Base-by-base conservation (phyloP, 2,797 vertebrate genomes). In the Liasis olivaceus region DNA sequence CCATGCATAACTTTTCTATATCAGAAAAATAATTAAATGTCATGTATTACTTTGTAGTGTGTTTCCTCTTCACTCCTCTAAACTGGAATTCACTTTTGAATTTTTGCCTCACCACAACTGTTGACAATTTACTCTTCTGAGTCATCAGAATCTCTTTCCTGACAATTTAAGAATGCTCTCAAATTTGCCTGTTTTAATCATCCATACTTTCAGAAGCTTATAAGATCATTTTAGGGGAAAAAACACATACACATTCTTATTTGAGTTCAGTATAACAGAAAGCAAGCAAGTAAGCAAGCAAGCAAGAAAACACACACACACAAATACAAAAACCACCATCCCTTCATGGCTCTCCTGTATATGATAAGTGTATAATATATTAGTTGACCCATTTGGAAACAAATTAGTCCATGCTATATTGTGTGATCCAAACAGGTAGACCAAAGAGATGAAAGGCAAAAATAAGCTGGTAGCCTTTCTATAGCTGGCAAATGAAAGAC, bases 21-120 rank as follows among this genome's bases (percentile, higher is more conserved):
- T 96, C 89, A 96, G 96, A 95, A 64, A 97, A 96, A 95, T 92
- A 97, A 97, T 96, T 97, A 97, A 85, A 98, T 98, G 97, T 94
- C 94, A 96, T 97, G 98, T 95, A 96, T 97, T 95, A 96, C 95
- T 97, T 98, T 94, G 94, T 94, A 94, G 96, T 95, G 94, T 96
- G 89, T 95, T 95, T 95, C 95, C 95, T 94, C 94, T 95, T 95
- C 93, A 95, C 91, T 94, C 93, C 77, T 47, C 62, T 92, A 94
- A 93, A 90, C 84, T 88, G 93, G 93, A 96, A 96, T 97, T 94
- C 94, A 95, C 96, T 96, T 95, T 96, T 94, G 96, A 96, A 96
- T 95, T 94, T 95, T 93, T 95, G 89, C 93, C 95, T 97, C 94
- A 85, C 94, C 94, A 96, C 92, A 96, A 96, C 94, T 96, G 94